Percentiles rank a stretch among this genome's conserved stretches.
Conservation (phyloP, 1,140 invertebrate species). For the Bombus consobrinus region DNA sequence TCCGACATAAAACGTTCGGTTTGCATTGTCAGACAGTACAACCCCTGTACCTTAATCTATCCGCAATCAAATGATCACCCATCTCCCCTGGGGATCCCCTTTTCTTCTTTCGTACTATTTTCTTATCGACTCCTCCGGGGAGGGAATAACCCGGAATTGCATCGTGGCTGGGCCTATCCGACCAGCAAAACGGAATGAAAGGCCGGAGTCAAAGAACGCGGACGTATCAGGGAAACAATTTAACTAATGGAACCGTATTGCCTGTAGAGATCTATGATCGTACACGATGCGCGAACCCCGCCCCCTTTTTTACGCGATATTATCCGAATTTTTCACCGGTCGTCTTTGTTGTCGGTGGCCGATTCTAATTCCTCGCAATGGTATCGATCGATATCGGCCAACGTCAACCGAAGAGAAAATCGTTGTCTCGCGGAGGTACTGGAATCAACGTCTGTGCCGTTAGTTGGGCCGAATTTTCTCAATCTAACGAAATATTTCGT, state of each 20-base stretch:
- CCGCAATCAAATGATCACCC: slow-evolving; percentile 55
- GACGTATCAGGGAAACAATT: slow-evolving; percentile 77
- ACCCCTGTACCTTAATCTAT: slow-evolving; percentile 50
- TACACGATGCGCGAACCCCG: background rate
- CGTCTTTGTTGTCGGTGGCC: slow-evolving; percentile 36
- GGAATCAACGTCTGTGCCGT: background rate
- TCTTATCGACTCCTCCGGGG: slow-evolving; percentile 37
- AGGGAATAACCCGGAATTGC: slow-evolving; percentile 52
- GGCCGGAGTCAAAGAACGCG: slow-evolving; percentile 55
- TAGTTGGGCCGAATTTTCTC: background rate
- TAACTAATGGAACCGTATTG: slow-evolving; percentile 80
- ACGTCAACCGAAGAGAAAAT: background rate
- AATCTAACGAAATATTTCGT: too few relatives aligned
- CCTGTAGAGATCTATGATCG: slow-evolving; percentile 62
- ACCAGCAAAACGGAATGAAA: slow-evolving; percentile 48
- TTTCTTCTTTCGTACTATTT: slow-evolving; percentile 48
- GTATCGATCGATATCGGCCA: slow-evolving; percentile 35
- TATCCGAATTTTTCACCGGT: slow-evolving; percentile 40
- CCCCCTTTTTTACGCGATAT: background rate
- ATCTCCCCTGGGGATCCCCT: slow-evolving; percentile 14
- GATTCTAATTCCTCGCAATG: slow-evolving; percentile 48
- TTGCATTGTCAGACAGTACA: slow-evolving; percentile 39
- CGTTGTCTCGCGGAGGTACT: background rate
- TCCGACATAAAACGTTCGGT: slow-evolving; percentile 38
- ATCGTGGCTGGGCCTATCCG: slow-evolving; percentile 35